Base-by-base conservation (phyloP, 2,797 vertebrate species). In the Florisuga fusca region DNA sequence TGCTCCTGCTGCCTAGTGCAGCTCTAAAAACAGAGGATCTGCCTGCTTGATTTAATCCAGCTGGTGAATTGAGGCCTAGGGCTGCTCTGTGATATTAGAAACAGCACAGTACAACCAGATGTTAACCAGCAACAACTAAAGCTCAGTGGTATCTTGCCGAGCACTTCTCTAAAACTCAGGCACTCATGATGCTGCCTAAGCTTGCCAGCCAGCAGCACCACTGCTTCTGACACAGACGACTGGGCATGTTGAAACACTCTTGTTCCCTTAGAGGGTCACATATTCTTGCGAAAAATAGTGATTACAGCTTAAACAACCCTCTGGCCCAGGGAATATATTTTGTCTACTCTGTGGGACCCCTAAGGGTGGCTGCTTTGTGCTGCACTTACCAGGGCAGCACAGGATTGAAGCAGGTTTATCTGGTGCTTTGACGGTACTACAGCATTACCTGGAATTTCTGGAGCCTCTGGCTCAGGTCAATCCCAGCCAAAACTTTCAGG, bases 41-140 rank as follows among this genome's bases (percentile, higher is more conserved):
- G 80, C 75, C 74, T 81, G 74, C 74, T 90, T 68, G 81, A 76
- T 77, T 88, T 81, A 88, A 82, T 74, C 67, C 91, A 95, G 84
- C 53, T 20, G 1, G 71, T 1, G 15, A 93, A 45, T 6, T 71
- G 80, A 84, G 38, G 73, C 68, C 80, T 82, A 48, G 29, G 77
- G 75, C 61, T 94, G 53, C 78, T 88, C 62, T 2, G 0, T 46
- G 72, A 51, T 77, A 51, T 25, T 77, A 67, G 74, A 73, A 91
- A 63, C 55, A 90, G 57, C 54, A 87, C 0, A 3, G 38, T 88
- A 23, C 29, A 75, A 68, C 71, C 95, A 95, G 94, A 94, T 93
- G 89, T 93, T 91, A 82, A 76, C 77, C 43, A 96, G 80, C 63
- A 88, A 50, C 80, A 41, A 31, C n/a, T 82, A 59, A 43, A 43